Evolutionary conservation across 2,113 vertebrate species (phyloP).

Genomic region (Tupaia tana): DNA sequence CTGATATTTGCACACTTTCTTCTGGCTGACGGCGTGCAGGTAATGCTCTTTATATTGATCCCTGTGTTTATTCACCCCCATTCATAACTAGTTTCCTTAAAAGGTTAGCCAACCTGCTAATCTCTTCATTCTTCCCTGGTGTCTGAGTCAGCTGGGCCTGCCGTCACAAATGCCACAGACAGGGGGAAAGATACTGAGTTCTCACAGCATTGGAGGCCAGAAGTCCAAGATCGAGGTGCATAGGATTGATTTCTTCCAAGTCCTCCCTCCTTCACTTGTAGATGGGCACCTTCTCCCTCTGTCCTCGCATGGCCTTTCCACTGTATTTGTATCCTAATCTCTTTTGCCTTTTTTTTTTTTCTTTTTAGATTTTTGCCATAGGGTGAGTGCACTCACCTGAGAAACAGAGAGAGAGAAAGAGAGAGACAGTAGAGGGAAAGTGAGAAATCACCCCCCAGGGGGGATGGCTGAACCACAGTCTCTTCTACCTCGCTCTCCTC

Average conservation of each 20-base stretch:
- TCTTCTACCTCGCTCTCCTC: too few species aligned
- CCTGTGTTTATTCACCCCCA: not conserved
- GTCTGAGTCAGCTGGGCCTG: not conserved
- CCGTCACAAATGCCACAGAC: not conserved
- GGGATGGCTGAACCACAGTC: too few species aligned
- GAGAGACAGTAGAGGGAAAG: too few species aligned
- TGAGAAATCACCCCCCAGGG: too few species aligned
- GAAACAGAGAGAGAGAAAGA: too few species aligned
- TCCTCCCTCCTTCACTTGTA: not conserved
- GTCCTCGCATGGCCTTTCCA: not conserved
- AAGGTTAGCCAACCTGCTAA: not conserved
- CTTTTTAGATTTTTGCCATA: too few species aligned
- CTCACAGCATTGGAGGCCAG: not conserved
- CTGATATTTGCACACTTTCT: constrained; percentile 82
- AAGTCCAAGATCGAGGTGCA: not conserved
- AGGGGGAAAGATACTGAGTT: not conserved
- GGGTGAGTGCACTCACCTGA: too few species aligned
- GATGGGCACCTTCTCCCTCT: not conserved
- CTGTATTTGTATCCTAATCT: not conserved
- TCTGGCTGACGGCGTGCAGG: constrained; percentile 67
- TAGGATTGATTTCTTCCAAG: not conserved
- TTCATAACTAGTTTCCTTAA: not conserved
- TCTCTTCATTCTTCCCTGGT: not conserved
- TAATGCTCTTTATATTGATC: constrained; percentile 11
- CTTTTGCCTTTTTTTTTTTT: too few species aligned